Conservation (phyloP, 2,888 invertebrate species). For the Proisotoma minuta region DNA sequence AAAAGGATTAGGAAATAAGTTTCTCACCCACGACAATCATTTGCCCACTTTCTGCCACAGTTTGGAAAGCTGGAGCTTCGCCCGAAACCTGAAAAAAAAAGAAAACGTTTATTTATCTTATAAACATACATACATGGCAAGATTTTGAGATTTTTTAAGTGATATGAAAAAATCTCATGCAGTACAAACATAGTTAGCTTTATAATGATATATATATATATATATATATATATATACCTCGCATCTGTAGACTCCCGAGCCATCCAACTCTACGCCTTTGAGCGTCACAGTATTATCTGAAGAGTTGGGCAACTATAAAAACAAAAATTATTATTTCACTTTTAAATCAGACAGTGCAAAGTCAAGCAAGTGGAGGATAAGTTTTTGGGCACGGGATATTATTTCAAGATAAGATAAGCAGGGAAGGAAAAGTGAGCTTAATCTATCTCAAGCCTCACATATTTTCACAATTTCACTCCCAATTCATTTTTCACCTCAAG, state of each 20-base stretch:
- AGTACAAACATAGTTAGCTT: too few species aligned
- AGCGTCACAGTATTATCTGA: conserved; percentile 64
- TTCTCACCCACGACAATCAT: conserved; percentile 70
- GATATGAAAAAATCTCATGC: too few species aligned
- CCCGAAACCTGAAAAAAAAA: conserved; percentile 56
- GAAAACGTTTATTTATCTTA: too few species aligned
- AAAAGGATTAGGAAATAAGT: neutral
- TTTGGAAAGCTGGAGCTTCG: conserved; percentile 71
- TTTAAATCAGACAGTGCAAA: conserved; percentile 13
- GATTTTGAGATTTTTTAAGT: too few species aligned
- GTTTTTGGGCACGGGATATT: too few species aligned
- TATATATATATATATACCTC: too few species aligned
- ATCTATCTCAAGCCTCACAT: conserved; percentile 1
- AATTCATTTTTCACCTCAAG: conserved; percentile 15
- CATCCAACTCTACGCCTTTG: conserved; percentile 63
- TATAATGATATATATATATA: too few species aligned
- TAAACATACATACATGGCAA: too few species aligned
- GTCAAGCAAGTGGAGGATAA: too few species aligned
- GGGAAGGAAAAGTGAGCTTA: neutral
- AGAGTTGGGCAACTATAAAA: conserved; percentile 53
- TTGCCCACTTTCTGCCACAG: conserved; percentile 68
- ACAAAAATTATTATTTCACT: conserved; percentile 10
- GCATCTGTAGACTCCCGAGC: conserved; percentile 69
- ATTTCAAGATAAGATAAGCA: too few species aligned
- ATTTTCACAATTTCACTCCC: conserved; percentile 10